These are phyloP conservation scores for Calephelis perditalis DNA, from an alignment of 2,888 invertebrate genomes.

Conservation along the genomic window DNA sequence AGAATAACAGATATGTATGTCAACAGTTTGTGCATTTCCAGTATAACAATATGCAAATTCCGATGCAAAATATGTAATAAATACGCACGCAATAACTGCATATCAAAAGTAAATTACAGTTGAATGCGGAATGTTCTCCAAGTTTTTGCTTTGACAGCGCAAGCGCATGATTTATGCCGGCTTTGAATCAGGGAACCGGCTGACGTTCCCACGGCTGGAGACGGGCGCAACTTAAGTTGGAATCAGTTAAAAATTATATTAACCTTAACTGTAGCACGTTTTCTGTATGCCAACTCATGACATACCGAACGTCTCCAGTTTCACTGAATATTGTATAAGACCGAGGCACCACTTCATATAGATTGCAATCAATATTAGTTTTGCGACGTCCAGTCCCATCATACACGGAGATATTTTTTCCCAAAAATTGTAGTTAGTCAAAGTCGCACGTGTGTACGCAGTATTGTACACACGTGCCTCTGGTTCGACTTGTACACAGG, in stretches of 20 bases:
- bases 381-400: too few relatives aligned
- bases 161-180: constrained; percentile 32
- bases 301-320: too few relatives aligned
- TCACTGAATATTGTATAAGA: too few relatives aligned
- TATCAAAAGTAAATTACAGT: constrained; percentile 23
- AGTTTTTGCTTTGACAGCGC: constrained; percentile 29
- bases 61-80: not conserved
- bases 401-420: too few relatives aligned
- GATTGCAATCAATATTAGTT: too few relatives aligned
- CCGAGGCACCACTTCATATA: too few relatives aligned
- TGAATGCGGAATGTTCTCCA: constrained; percentile 20
- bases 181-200: constrained; percentile 29
- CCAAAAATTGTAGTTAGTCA: too few relatives aligned
- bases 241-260: constrained; percentile 9
- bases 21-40: not conserved
- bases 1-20: not conserved
- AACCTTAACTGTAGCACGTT: not conserved
- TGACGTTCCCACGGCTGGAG: constrained; percentile 35
- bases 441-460: too few relatives aligned
- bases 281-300: too few relatives aligned
- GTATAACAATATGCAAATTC: not conserved
- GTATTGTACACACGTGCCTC: too few relatives aligned
- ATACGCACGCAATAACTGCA: constrained; percentile 15
- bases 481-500: too few relatives aligned
- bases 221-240: constrained; percentile 2